Evolutionary conservation across 2,113 vertebrate species (phyloP).

Genomic region (Falco punctatus): DNA sequence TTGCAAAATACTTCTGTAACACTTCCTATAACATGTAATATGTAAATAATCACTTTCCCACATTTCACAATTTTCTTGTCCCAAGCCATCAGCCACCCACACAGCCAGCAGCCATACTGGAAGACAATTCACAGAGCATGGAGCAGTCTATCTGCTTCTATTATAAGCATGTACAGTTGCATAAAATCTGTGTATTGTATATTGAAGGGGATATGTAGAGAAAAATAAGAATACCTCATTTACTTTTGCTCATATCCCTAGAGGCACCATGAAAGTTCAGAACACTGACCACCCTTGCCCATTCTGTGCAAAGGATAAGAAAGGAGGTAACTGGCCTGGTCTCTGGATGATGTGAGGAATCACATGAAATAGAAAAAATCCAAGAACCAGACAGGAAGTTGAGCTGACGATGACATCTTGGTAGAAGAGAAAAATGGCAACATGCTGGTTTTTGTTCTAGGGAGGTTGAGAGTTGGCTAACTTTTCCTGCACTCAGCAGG

Average conservation of each 20-base stretch:
- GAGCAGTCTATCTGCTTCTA: neutral
- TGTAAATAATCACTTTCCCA: neutral
- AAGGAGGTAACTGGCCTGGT: neutral
- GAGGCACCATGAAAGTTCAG: neutral
- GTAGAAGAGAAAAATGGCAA: neutral
- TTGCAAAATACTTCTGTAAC: neutral
- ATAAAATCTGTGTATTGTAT: neutral
- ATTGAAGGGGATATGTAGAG: neutral
- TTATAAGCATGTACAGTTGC: neutral
- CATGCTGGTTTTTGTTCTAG: conserved; percentile 14
- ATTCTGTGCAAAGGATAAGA: neutral
- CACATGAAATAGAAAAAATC: neutral
- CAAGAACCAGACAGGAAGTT: neutral
- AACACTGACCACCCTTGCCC: neutral
- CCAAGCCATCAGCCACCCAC: neutral
- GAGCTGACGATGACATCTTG: neutral
- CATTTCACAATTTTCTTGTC: neutral
- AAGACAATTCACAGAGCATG: neutral
- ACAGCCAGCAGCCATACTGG: neutral
- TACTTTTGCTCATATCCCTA: neutral
- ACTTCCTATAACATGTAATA: neutral
- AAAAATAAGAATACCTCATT: neutral
- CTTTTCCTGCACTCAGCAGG: neutral
- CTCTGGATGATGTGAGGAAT: neutral
- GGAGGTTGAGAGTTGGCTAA: neutral